phyloP scores from a whole-genome alignment of 2,888 invertebrate species.

The Halictus ligatus region DNA sequence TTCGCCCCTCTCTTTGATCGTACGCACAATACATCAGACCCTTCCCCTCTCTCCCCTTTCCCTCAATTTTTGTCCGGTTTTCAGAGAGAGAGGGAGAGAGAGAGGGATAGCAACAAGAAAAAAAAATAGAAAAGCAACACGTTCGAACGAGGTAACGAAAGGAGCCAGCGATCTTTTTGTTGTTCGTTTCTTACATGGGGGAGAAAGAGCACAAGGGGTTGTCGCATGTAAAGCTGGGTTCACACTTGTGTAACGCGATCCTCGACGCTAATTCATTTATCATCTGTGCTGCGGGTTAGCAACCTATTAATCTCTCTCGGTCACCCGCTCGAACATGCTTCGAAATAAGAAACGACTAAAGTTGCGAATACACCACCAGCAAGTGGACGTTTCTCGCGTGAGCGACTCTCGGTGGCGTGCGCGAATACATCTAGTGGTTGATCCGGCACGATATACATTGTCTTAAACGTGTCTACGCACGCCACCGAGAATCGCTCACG shows the following conservation, averaged over 20 bases:
- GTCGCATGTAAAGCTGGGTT: background rate
- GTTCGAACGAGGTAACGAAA: conserved; percentile 36
- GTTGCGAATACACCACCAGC: background rate
- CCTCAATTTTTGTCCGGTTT: background rate
- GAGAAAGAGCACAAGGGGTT: background rate
- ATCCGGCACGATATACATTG: background rate
- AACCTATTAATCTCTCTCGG: background rate
- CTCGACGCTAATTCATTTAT: background rate
- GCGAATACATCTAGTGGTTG: background rate
- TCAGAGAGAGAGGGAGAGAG: background rate
- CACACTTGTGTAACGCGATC: conserved; percentile 4
- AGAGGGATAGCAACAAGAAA: background rate
- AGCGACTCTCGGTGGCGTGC: background rate
- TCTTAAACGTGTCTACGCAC: background rate
- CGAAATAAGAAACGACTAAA: background rate
- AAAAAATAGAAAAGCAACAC: conserved; percentile 12
- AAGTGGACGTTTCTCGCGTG: background rate
- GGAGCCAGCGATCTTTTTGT: conserved; percentile 1
- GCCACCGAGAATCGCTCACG: background rate
- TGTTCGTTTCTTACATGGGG: conserved; percentile 26
- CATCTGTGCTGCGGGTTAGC: background rate
- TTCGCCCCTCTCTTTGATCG: background rate
- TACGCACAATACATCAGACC: conserved; percentile 13
- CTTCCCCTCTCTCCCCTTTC: background rate
- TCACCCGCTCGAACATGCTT: background rate